phyloP scores from a whole-genome alignment of 2,113 vertebrate species.

The Eonycteris spelaea region DNA sequence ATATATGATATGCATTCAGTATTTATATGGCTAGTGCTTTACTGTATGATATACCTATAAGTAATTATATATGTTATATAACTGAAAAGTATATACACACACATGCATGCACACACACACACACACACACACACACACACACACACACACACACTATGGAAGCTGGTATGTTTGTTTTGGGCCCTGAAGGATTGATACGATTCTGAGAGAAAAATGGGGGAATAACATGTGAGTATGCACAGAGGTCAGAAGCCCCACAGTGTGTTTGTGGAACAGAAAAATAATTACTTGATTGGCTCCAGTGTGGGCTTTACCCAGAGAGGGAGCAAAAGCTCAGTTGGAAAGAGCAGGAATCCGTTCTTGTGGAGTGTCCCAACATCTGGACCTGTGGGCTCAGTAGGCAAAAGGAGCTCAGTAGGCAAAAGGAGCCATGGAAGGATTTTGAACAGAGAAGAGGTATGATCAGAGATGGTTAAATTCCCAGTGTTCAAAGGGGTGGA shows the following conservation, averaged over 20 bases:
- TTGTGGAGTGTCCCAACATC: not conserved
- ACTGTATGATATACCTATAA: not conserved
- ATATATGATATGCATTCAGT: not conserved
- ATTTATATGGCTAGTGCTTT: not conserved
- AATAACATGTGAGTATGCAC: not conserved
- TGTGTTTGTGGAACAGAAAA: not conserved
- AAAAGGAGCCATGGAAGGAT: rapidly evolving
- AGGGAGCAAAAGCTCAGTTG: not conserved
- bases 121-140: not conserved
- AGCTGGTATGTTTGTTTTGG: not conserved
- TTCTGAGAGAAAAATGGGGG: not conserved
- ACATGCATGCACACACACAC: not conserved
- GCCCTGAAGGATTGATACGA: not conserved
- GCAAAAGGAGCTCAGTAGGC: not conserved
- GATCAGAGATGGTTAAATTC: not conserved
- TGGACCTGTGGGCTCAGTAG: not conserved
- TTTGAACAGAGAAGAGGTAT: not conserved
- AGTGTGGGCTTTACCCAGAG: not conserved
- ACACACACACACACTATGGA: not conserved
- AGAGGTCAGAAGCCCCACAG: not conserved
- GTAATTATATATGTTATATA: not conserved
- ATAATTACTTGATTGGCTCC: not conserved
- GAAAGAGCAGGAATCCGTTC: not conserved
- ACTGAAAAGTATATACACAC: not conserved
- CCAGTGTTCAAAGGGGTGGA: not conserved